These are phyloP conservation scores for Drosophila austrosaltans DNA, from an alignment of 2,888 invertebrate species.

Conservation along the genomic window DNA sequence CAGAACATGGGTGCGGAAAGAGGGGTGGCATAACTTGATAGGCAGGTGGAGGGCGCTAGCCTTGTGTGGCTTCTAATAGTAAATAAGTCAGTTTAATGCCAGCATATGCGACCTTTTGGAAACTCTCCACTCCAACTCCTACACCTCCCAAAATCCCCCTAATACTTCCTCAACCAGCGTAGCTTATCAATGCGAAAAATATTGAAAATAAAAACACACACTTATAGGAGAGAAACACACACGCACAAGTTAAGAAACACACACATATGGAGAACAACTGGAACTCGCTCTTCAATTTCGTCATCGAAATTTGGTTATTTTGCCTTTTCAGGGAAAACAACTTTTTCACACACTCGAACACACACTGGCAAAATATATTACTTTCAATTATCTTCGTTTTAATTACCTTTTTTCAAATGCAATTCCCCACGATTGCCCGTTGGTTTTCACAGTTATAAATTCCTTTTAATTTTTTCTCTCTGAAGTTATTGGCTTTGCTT, in stretches of 20 bases:
- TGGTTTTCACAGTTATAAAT: slow-evolving; percentile 60
- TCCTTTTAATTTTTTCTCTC: slow-evolving; percentile 48
- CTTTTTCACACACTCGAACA: slow-evolving; percentile 56
- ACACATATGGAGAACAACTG: slow-evolving; percentile 13
- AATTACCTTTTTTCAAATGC: slow-evolving; percentile 67
- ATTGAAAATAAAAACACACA: slow-evolving; percentile 60
- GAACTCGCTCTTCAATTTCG: slow-evolving; percentile 55
- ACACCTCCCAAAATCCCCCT: slow-evolving; percentile 17
- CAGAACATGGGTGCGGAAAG: not conserved
- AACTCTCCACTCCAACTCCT: slow-evolving; percentile 48
- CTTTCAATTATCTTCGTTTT: slow-evolving; percentile 37
- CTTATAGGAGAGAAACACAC: slow-evolving; percentile 20
- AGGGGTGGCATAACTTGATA: slow-evolving; percentile 1
- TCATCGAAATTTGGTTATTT: slow-evolving; percentile 67
- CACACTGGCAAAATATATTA: slow-evolving; percentile 21
- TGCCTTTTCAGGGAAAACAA: slow-evolving; percentile 69
- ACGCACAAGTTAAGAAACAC: slow-evolving; percentile 4
- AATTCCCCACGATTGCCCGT: slow-evolving; percentile 58
- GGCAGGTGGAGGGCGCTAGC: slow-evolving; percentile 2
- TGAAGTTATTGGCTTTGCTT: slow-evolving; percentile 12
- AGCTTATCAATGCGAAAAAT: slow-evolving; percentile 64
- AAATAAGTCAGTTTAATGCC: slow-evolving; percentile 49
- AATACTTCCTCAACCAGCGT: not conserved
- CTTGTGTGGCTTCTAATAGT: slow-evolving; percentile 56
- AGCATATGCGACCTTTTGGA: slow-evolving; percentile 65